Percentiles rank a stretch among this genome's conserved stretches.
phyloP scores from a whole-genome alignment of 2,888 invertebrate species.

The Camptogramma bilineatum region DNA sequence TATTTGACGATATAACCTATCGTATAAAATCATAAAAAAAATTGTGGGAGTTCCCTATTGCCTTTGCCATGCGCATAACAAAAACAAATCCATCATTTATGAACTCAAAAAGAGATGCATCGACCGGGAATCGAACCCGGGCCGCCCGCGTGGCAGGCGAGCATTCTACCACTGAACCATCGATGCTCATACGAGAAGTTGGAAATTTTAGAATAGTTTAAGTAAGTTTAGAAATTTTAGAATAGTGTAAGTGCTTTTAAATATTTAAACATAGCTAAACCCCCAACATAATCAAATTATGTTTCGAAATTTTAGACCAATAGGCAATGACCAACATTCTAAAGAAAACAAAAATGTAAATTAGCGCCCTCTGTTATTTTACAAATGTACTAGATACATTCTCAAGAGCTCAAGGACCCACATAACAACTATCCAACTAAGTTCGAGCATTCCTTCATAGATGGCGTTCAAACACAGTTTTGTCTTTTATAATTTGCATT shows the following conservation, averaged over 20 bases:
- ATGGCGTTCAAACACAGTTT: constrained; percentile 36
- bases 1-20: too few relatives aligned
- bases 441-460: constrained; percentile 12
- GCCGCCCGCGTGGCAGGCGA: constrained; percentile 86
- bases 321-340: not conserved
- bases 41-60: too few relatives aligned
- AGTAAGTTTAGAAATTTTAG: not conserved
- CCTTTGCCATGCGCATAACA: not conserved
- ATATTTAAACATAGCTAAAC: too few relatives aligned
- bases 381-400: not conserved
- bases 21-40: too few relatives aligned
- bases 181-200: constrained; percentile 66
- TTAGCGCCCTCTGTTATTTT: constrained; percentile 14
- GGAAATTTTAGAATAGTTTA: not conserved
- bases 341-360: not conserved
- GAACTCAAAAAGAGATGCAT: constrained; percentile 66
- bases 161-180: constrained; percentile 87
- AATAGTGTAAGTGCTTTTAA: too few relatives aligned
- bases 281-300: not conserved
- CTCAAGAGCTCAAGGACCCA: not conserved
- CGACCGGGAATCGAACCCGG: constrained; percentile 84
- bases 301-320: too few relatives aligned
- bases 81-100: not conserved
- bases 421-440: not conserved
- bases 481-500: constrained; percentile 37